Evolutionary conservation across 2,113 vertebrate genomes (phyloP).

Genomic region (Oncorhynchus clarkii): DNA sequence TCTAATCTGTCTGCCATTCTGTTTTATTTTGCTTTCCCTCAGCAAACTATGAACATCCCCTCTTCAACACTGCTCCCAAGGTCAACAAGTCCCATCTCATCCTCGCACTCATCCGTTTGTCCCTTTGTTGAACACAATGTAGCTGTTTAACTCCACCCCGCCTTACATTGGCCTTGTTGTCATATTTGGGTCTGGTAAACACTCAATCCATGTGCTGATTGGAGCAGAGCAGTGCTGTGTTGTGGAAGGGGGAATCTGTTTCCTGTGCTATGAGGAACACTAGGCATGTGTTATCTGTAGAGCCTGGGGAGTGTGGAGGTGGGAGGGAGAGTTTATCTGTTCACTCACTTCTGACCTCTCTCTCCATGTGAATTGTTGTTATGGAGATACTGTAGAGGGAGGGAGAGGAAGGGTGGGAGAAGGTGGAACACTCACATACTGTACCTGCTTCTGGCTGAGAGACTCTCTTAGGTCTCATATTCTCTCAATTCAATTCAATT

Average conservation of each 20-base stretch:
- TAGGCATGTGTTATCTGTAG: slow-evolving; percentile 51
- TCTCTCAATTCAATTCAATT: too few relatives aligned
- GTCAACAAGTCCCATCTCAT: slow-evolving; percentile 65
- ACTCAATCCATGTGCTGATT: slow-evolving; percentile 56
- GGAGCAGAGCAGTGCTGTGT: neutral
- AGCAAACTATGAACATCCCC: slow-evolving; percentile 37
- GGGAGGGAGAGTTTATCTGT: slow-evolving; percentile 52
- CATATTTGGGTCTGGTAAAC: slow-evolving; percentile 52
- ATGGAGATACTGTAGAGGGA: slow-evolving; percentile 25
- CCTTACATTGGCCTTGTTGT: slow-evolving; percentile 62
- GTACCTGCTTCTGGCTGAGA: neutral
- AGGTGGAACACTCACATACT: neutral
- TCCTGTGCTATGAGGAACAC: slow-evolving; percentile 28
- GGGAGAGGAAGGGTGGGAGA: too few relatives aligned
- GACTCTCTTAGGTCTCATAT: neutral
- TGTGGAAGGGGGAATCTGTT: neutral
- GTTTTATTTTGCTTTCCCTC: slow-evolving; percentile 48
- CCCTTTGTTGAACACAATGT: slow-evolving; percentile 67
- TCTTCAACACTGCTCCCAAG: slow-evolving; percentile 42
- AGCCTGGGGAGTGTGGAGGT: slow-evolving; percentile 19
- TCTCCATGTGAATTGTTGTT: slow-evolving; percentile 35
- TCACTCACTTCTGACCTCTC: slow-evolving; percentile 44
- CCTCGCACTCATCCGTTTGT: slow-evolving; percentile 34
- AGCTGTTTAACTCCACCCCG: slow-evolving; percentile 47
- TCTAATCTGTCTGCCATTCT: slow-evolving; percentile 38